These are phyloP conservation scores for Alsophila aescularia DNA, from an alignment of 2,888 invertebrate genomes.

Conservation along the genomic window DNA sequence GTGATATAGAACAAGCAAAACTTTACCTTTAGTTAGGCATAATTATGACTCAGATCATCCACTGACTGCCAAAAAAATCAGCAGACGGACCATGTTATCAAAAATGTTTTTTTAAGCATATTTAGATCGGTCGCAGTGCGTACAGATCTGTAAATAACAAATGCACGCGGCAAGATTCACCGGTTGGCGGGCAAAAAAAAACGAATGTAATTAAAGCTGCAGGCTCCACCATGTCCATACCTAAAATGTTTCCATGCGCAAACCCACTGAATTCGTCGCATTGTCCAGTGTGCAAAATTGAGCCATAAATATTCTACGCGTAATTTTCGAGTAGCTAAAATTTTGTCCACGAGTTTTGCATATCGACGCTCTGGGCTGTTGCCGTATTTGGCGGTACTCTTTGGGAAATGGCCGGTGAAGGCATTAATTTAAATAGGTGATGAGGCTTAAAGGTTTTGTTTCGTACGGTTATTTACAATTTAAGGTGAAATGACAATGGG, in stretches of 20 bases:
- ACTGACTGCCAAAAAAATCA: too few species aligned
- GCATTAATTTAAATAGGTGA: slow-evolving; percentile 31
- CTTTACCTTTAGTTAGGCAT: too few species aligned
- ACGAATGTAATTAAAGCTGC: slow-evolving; percentile 70
- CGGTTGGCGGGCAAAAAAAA: slow-evolving; percentile 57
- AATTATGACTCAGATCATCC: too few species aligned
- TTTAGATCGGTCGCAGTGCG: slow-evolving; percentile 6
- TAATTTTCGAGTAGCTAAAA: slow-evolving; percentile 64
- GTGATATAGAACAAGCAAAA: too few species aligned
- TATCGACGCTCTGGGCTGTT: slow-evolving; percentile 54
- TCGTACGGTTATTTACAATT: neutral
- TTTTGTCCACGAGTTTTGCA: slow-evolving; percentile 59
- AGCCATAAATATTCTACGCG: slow-evolving; percentile 79
- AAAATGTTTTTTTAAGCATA: too few species aligned
- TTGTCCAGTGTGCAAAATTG: slow-evolving; percentile 68
- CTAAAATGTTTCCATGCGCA: slow-evolving; percentile 53
- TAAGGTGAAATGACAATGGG: neutral
- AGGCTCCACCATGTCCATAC: slow-evolving; percentile 61
- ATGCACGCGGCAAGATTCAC: slow-evolving; percentile 63
- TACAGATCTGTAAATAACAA: slow-evolving; percentile 64
- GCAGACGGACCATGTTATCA: too few species aligned
- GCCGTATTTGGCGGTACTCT: slow-evolving; percentile 38
- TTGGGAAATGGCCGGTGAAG: slow-evolving; percentile 24
- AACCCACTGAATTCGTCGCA: slow-evolving; percentile 63
- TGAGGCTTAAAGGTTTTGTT: neutral